A percentile compares a stretch with the other conserved stretches of the same genome.
Conservation (phyloP, 2,888 invertebrate species). For the Sarcophaga subvicina region DNA sequence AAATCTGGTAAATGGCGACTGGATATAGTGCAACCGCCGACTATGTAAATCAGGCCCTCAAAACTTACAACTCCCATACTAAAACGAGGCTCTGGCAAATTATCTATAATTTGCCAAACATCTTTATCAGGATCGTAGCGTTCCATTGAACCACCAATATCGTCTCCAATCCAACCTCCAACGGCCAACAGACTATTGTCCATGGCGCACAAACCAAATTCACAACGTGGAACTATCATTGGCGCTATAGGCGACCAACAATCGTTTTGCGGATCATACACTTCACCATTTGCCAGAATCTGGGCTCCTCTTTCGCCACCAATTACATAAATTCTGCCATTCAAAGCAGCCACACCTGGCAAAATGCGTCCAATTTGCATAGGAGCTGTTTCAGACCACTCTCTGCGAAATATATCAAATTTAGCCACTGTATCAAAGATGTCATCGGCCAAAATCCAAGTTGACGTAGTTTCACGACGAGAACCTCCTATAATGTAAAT, state of each 20-base stretch:
- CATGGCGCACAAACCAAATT: constrained; percentile 93
- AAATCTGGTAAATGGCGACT: constrained; percentile 91
- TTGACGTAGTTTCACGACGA: constrained; percentile 88
- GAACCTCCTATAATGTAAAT: constrained; percentile 95
- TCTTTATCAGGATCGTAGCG: constrained; percentile 91
- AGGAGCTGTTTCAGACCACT: constrained; percentile 91
- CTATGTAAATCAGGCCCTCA: constrained; percentile 88
- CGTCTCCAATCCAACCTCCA: constrained; percentile 96
- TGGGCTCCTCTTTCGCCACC: constrained; percentile 96
- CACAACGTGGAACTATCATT: constrained; percentile 93
- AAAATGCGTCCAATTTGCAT: constrained; percentile 93
- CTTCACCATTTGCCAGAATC: constrained; percentile 94
- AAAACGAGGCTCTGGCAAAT: constrained; percentile 92
- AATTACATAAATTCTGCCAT: constrained; percentile 93
- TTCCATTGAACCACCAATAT: constrained; percentile 94
- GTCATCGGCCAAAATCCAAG: constrained; percentile 91
- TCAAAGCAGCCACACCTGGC: constrained; percentile 92
- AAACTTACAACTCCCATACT: constrained; percentile 94
- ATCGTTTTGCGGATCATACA: constrained; percentile 88
- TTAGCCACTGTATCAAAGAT: constrained; percentile 92
- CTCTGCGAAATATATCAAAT: constrained; percentile 86
- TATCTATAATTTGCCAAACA: constrained; percentile 89
- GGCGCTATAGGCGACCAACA: constrained; percentile 86
- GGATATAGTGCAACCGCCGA: constrained; percentile 93
- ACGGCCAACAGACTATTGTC: constrained; percentile 93